phyloP scores from a whole-genome alignment of 2,797 vertebrate genomes.

The Myotis vivesi region DNA sequence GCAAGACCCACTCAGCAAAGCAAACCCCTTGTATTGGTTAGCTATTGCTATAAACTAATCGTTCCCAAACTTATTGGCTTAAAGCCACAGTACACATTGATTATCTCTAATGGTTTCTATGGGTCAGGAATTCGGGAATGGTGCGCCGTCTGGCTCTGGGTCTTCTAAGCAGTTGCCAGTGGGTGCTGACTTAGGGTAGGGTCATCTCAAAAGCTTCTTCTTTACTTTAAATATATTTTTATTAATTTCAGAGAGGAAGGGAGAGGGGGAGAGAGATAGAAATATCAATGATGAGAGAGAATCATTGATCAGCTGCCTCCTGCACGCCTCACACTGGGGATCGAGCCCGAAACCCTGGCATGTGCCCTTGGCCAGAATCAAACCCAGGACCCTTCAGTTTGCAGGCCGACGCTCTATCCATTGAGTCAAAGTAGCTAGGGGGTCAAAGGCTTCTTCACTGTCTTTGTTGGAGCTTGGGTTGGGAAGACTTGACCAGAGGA shows the following conservation, averaged over 20 bases:
- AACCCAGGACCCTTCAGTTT: background rate
- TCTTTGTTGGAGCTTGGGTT: background rate
- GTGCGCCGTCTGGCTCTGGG: background rate
- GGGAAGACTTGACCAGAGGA: background rate
- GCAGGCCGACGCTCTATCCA: background rate
- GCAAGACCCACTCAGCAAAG: background rate
- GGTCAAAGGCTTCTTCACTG: background rate
- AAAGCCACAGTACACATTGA: background rate
- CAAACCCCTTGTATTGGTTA: background rate
- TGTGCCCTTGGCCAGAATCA: too few species aligned
- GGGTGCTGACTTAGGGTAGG: background rate
- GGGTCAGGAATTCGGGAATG: background rate
- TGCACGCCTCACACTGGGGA: too few species aligned
- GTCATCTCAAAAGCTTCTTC: background rate
- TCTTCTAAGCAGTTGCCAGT: background rate
- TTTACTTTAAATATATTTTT: too few species aligned
- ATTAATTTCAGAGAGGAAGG: too few species aligned
- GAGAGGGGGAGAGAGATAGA: too few species aligned
- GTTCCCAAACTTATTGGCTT: background rate
- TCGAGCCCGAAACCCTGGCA: too few species aligned
- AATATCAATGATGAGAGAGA: too few species aligned
- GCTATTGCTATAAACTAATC: background rate
- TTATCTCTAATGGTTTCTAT: too few species aligned
- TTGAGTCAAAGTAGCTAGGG: background rate
- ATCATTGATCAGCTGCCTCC: too few species aligned